These are phyloP conservation scores for Rosalia funebris DNA, from an alignment of 2,888 invertebrate genomes.

Conservation along the genomic window DNA sequence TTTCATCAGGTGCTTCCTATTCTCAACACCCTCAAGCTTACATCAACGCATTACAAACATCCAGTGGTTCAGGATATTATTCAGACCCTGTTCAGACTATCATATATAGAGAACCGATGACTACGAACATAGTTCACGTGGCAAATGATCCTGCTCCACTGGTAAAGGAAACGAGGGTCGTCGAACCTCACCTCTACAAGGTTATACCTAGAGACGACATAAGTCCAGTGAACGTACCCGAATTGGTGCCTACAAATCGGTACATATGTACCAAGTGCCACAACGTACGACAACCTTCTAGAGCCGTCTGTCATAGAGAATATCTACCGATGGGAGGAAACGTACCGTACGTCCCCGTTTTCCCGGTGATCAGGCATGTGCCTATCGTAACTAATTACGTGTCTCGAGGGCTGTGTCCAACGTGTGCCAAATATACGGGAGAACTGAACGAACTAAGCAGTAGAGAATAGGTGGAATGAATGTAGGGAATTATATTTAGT, in stretches of 20 bases:
- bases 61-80: conserved; percentile 34
- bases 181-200: conserved; percentile 26
- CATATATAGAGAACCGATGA: conserved; percentile 34
- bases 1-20: conserved; percentile 13
- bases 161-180: conserved; percentile 2
- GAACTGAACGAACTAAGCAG: not conserved
- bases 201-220: conserved; percentile 33
- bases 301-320: conserved; percentile 25
- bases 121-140: conserved; percentile 25
- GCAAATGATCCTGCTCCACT: conserved; percentile 16
- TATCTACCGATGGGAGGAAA: conserved; percentile 10
- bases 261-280: conserved; percentile 23
- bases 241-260: conserved; percentile 29
- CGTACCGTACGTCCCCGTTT: not conserved
- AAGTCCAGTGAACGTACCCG: conserved; percentile 11
- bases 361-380: not conserved
- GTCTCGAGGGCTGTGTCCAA: not conserved
- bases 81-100: conserved; percentile 35
- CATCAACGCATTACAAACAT: conserved; percentile 23
- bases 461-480: not conserved
- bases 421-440: not conserved
- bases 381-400: not conserved
- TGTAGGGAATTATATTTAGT: not conserved
- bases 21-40: conserved; percentile 25
- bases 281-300: conserved; percentile 8